Evolutionary conservation across 2,888 invertebrate species (phyloP), one percentile per base, ranked within the genome.

Genomic region (Brachypalpus laphriformis): DNA sequence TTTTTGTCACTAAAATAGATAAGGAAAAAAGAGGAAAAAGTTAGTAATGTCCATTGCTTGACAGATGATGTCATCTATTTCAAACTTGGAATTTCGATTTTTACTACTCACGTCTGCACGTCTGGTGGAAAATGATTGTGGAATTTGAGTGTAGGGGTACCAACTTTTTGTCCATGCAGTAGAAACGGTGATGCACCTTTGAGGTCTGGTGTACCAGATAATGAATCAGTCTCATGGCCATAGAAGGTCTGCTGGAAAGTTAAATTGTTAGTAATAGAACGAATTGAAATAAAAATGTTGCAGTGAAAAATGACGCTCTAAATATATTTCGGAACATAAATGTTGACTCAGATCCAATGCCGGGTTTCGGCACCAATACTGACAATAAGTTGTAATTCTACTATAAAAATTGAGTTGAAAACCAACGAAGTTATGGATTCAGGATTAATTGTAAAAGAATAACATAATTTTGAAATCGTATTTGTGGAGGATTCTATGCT

Each of bases 51-150:
- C 31, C 59, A 61, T 47, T 22, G 47, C 1, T 4, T n/a, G n/a
- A 5, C 25, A 4, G 3, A 47, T 16, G 31, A 3, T 40, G 3
- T n/a, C 18, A 40, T 59, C 37, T 51, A 56, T 51, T 47, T 65
- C 65, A 49, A 5, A 51, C 20, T 80, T 87, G 87, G 87, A 87
- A 88, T 81, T 83, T 89, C 89, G 88, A 91, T 90, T 91, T 91
- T 91, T 90, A 89, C 89, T 88, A 93, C 94, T 94, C 93, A 95
- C 95, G 94, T 95, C 91, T 96, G 94, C 90, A 96, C 95, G 91
- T 97, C 97, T 86, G 97, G 97, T 89, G 97, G 97, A 93, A 97
- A 97, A 91, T 97, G 97, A 92, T 97, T 97, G 94, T 97, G 97
- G 92, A 97, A 97, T 92, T 97, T 97, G 88, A 97, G 94, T 88